phyloP scores from a whole-genome alignment of 2,113 vertebrate species.

The Calonectris borealis region DNA sequence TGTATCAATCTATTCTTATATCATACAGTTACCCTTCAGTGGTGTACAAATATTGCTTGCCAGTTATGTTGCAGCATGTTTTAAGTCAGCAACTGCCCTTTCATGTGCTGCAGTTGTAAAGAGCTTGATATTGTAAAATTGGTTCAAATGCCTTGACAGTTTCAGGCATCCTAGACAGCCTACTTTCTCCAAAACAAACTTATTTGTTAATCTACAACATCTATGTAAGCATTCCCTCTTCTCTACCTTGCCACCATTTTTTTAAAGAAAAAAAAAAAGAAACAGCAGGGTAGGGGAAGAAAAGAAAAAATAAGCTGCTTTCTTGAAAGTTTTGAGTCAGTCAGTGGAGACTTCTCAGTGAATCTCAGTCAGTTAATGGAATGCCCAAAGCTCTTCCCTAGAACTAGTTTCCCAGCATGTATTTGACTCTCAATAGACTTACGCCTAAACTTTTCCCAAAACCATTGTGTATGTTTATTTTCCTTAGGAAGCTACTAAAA shows the following conservation, averaged over 20 bases:
- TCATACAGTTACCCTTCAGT: slow-evolving; percentile 12
- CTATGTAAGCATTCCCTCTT: background rate
- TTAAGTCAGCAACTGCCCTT: background rate
- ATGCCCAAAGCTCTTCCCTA: background rate
- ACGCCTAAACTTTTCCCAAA: background rate
- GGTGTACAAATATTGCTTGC: slow-evolving; percentile 14
- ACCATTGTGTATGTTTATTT: background rate
- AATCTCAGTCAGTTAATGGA: background rate
- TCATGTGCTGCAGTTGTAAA: background rate
- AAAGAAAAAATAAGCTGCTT: background rate
- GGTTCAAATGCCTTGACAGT: background rate
- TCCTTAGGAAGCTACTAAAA: background rate
- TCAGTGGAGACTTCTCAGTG: background rate
- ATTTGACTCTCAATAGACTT: background rate
- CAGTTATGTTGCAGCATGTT: background rate
- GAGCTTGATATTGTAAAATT: background rate
- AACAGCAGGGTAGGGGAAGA: background rate
- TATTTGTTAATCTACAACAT: background rate
- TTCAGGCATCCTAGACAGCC: background rate
- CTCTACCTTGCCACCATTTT: background rate
- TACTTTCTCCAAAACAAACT: background rate
- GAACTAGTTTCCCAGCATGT: background rate
- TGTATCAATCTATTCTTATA: background rate
- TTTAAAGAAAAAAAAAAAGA: background rate
- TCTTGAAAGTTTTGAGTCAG: background rate